Base-by-base conservation (phyloP, 1,140 invertebrate genomes). In the Lordiphosa stackelbergi region DNA sequence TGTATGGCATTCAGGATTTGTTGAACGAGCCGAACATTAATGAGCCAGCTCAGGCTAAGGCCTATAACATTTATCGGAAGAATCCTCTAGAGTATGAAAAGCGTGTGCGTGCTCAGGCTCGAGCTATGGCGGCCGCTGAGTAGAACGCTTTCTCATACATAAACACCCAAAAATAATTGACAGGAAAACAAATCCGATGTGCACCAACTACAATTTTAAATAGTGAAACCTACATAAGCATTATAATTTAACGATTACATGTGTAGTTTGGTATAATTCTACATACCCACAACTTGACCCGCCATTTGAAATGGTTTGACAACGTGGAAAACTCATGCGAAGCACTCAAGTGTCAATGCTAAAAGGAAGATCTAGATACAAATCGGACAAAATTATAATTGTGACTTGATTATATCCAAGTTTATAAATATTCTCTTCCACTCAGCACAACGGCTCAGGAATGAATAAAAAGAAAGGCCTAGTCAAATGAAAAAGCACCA, bases 31-130 rank as follows among this genome's bases (percentile, higher is more conserved):
- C 98, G 31, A 99, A 99, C 89, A 95, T 98, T 13, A 99, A 99
- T 89, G 98, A 99, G 92, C 98, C 98, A 35, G 98, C 98, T 43
- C 98, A 99, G 88, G 98, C 98, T 34, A 98, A 99, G 90, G 98
- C 98, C 1, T 99, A 99, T 88, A 99, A 98, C 83, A 99, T 99
- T 88, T 99, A 98, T 85, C 99, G 97, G 90, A 97, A 99, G 93
- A 98, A 99, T 89, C 92, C 96, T 75, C 88, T 95, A 88, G 98
- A 99, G 89, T 99, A 99, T 88, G 97, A 99, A 81, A 98, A 97
- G 87, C 90, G 98, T 88, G 97, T 99, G 2, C 91, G 96, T 85
- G 96, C 96, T 53, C 98, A 99, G 90, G 98, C 98, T 0, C 92
- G 95, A 87, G 95, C 95, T 36, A 97, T 97, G 96, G 94, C 95